Percentiles rank a stretch among this genome's conserved stretches.
These are phyloP conservation scores for Vanacampus margaritifer DNA, from an alignment of 2,113 vertebrate genomes.

Conservation along the genomic window DNA sequence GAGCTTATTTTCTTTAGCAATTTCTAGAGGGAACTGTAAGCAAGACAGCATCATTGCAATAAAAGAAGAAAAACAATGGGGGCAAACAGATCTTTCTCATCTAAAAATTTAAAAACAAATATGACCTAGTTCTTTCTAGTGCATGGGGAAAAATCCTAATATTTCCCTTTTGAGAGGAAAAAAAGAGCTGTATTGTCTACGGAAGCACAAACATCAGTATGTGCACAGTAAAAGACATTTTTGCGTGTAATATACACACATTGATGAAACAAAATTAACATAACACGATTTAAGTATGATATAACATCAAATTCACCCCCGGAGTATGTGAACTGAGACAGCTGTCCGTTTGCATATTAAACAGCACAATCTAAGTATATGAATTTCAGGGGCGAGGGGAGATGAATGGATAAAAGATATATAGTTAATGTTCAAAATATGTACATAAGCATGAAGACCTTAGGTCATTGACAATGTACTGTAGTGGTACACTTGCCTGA, in stretches of 20 bases:
- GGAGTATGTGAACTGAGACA: not conserved
- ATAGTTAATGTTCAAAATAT: too few species aligned
- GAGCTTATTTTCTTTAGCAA: conserved; percentile 3
- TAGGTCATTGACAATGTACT: too few species aligned
- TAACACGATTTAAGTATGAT: not conserved
- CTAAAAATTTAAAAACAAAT: conserved; percentile 20
- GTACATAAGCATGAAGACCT: too few species aligned
- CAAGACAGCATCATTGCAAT: not conserved
- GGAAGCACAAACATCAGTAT: not conserved
- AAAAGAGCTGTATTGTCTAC: not conserved
- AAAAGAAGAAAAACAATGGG: not conserved
- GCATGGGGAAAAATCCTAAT: conserved; percentile 8
- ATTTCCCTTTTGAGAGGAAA: not conserved
- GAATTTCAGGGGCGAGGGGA: not conserved
- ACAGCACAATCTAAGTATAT: not conserved
- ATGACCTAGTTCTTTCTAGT: conserved; percentile 35
- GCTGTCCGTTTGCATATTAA: not conserved
- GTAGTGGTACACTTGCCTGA: too few species aligned
- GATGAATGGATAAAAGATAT: too few species aligned
- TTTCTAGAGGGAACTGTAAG: conserved; percentile 19
- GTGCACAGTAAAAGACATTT: not conserved
- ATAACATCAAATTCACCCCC: not conserved
- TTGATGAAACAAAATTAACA: not conserved
- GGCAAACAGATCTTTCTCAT: conserved; percentile 14
- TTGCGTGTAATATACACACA: not conserved